These are phyloP conservation scores for Drosophila sechellia DNA, from an alignment of 1,140 invertebrate genomes.

Conservation along the genomic window DNA sequence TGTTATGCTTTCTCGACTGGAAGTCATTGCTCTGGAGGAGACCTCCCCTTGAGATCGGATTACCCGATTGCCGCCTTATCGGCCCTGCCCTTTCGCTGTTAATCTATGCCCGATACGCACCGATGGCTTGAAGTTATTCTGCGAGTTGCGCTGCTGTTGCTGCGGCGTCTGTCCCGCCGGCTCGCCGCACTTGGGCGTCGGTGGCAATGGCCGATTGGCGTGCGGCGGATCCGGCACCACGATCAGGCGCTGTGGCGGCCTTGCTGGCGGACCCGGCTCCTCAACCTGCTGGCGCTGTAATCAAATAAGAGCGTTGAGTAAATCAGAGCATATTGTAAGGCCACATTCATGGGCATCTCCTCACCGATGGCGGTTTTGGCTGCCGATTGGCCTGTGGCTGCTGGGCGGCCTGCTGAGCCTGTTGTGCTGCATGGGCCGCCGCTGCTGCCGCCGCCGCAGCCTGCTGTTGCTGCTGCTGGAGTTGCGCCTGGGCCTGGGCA, in stretches of 20 bases:
- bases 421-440: slow-evolving; percentile 74
- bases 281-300: slow-evolving; percentile 86
- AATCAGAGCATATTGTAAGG: no score
- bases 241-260: slow-evolving; percentile 94
- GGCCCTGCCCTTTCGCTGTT: slow-evolving; percentile 18
- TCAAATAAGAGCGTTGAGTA: slow-evolving; percentile 13
- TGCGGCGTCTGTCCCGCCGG: slow-evolving; percentile 85
- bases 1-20: background rate
- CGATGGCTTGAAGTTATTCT: slow-evolving; percentile 94
- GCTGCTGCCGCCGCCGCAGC: slow-evolving; percentile 77
- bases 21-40: slow-evolving; percentile 32
- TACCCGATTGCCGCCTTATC: slow-evolving; percentile 29
- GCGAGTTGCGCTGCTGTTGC: slow-evolving; percentile 90
- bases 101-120: slow-evolving; percentile 85
- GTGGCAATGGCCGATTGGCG: slow-evolving; percentile 91
- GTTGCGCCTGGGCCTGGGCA: slow-evolving; percentile 75
- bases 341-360: background rate
- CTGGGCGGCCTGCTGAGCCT: slow-evolving; percentile 57
- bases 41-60: slow-evolving; percentile 32
- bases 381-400: slow-evolving; percentile 84
- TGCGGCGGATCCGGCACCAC: slow-evolving; percentile 89
- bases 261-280: slow-evolving; percentile 92
- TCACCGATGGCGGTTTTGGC: slow-evolving; percentile 83
- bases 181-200: slow-evolving; percentile 88
- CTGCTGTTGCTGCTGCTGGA: slow-evolving; percentile 84